Conservation (phyloP, 2,888 invertebrate genomes). For the Hololepta plana region DNA sequence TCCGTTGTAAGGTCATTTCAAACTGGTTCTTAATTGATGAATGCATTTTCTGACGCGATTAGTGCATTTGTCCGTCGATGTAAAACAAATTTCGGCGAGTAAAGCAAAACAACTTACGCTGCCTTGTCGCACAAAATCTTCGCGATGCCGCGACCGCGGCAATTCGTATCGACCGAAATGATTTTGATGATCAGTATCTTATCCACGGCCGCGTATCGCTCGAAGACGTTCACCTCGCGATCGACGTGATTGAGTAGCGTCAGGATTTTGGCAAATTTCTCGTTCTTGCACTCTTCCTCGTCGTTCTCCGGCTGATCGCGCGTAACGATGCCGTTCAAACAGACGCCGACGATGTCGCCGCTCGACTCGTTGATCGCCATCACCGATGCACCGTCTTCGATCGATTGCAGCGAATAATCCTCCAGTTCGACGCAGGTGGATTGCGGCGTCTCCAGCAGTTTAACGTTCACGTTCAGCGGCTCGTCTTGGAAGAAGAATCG, state of each 20-base stretch:
- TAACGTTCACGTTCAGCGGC: constrained; percentile 44
- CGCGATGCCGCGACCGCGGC: constrained; percentile 48
- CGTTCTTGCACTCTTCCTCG: constrained; percentile 33
- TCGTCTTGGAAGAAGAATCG: constrained; percentile 56
- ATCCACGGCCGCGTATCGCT: constrained; percentile 34
- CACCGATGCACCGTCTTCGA: constrained; percentile 39
- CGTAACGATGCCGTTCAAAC: constrained; percentile 20
- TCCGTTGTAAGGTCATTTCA: too few relatives aligned
- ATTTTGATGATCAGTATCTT: constrained; percentile 43
- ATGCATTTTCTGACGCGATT: too few relatives aligned
- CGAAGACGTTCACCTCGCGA: constrained; percentile 34
- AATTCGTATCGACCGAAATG: constrained; percentile 44
- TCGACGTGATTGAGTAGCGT: constrained; percentile 39
- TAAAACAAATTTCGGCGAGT: too few relatives aligned
- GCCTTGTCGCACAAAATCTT: constrained; percentile 40
- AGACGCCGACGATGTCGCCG: constrained; percentile 33
- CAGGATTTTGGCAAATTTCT: constrained; percentile 46
- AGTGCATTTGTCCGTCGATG: too few relatives aligned
- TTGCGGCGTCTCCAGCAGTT: constrained; percentile 39
- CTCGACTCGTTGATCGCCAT: constrained; percentile 40
- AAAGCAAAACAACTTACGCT: constrained; percentile 31
- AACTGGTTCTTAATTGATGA: too few relatives aligned
- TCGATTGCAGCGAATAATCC: constrained; percentile 35
- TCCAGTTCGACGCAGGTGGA: constrained; percentile 44
- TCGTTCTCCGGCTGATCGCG: constrained; percentile 26